Evolutionary conservation across 2,888 invertebrate species (phyloP).

Genomic region (Rhagophthalmus giganteus): DNA sequence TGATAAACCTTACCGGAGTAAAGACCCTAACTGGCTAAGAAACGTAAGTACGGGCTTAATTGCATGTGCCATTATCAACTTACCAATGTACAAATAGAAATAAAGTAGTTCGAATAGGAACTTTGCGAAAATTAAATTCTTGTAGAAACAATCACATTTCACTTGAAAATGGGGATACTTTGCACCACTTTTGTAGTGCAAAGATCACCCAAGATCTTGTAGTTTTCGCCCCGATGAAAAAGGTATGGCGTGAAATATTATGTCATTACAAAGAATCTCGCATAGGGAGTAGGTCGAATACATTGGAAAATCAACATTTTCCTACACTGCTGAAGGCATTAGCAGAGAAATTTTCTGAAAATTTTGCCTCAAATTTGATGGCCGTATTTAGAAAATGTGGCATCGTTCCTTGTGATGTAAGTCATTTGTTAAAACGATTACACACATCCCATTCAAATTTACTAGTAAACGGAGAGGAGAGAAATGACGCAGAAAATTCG

Average conservation of each 20-base stretch:
- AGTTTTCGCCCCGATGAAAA: not conserved
- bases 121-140: too few relatives aligned
- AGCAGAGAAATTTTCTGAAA: conserved; percentile 20
- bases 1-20: too few relatives aligned
- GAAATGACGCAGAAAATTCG: not conserved
- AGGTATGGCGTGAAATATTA: not conserved
- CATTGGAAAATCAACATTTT: conserved; percentile 35
- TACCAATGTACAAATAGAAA: too few relatives aligned
- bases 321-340: conserved; percentile 28
- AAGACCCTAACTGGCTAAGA: too few relatives aligned
- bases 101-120: too few relatives aligned
- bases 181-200: too few relatives aligned
- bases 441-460: not conserved
- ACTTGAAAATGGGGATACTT: too few relatives aligned
- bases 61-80: too few relatives aligned
- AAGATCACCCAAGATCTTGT: too few relatives aligned
- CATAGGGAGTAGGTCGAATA: conserved; percentile 17
- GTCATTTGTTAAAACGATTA: not conserved
- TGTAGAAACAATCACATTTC: too few relatives aligned
- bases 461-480: too few relatives aligned
- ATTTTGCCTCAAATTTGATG: conserved; percentile 22
- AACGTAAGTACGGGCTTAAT: too few relatives aligned
- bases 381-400: conserved; percentile 33
- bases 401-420: conserved; percentile 25
- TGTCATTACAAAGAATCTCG: not conserved